phyloP scores from a whole-genome alignment of 2,113 vertebrate species.

The Crotalus horridus region DNA sequence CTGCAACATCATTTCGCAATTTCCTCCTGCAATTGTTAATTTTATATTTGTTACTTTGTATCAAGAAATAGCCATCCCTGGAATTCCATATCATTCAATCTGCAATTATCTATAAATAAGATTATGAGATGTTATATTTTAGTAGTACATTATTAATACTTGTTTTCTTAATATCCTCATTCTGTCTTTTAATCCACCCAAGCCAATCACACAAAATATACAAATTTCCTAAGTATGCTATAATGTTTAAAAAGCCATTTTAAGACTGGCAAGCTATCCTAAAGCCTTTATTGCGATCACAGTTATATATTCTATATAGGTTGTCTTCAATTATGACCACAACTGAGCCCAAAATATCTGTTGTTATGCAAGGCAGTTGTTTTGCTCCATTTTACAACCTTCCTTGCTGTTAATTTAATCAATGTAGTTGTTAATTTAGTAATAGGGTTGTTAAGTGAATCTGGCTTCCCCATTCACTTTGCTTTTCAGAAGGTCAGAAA shows the following conservation, averaged over 20 bases:
- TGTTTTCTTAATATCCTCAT: neutral
- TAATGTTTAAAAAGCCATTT: neutral
- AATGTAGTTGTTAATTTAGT: neutral
- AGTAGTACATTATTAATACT: neutral
- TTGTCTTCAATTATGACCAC: neutral
- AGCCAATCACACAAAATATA: neutral
- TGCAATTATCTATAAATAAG: neutral
- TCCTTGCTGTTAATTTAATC: neutral
- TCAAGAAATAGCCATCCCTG: neutral
- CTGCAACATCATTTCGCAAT: slow-evolving; percentile 78
- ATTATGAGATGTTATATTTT: neutral
- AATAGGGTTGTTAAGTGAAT: neutral
- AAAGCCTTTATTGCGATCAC: neutral
- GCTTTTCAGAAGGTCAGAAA: neutral
- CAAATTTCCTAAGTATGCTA: neutral
- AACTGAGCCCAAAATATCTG: neutral
- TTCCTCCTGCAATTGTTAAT: slow-evolving; percentile 77
- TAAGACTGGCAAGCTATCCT: neutral
- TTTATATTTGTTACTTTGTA: neutral
- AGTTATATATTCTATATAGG: neutral
- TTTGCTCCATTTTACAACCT: neutral
- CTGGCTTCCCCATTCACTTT: neutral
- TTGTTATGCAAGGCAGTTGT: neutral
- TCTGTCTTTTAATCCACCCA: neutral
- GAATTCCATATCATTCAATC: neutral